Evolutionary conservation across 2,888 invertebrate species (phyloP).

Genomic region (Drosophila helvetica): DNA sequence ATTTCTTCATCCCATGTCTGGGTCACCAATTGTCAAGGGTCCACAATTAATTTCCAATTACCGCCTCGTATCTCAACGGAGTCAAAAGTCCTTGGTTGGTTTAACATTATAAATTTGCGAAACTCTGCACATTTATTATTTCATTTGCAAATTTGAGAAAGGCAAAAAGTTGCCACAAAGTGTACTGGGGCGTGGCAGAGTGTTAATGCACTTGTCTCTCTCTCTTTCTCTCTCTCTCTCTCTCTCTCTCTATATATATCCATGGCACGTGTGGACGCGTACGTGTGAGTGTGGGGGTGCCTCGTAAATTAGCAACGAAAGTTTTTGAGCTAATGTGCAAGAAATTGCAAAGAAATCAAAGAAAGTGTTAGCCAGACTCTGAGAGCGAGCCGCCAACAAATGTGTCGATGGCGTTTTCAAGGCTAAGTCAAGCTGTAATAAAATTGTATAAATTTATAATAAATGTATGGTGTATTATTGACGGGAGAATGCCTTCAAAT

Average conservation of each 20-base stretch:
- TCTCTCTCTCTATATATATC: conserved; percentile 12
- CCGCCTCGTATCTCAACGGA: conserved; percentile 22
- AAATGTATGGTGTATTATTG: too few species aligned
- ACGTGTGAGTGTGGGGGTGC: conserved; percentile 25
- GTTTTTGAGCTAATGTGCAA: conserved; percentile 56
- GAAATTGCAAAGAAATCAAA: conserved; percentile 49
- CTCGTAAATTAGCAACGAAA: conserved; percentile 58
- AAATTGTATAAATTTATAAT: not conserved
- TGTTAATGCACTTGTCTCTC: conserved; percentile 55
- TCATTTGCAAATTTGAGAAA: conserved; percentile 42
- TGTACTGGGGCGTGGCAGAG: conserved; percentile 11
- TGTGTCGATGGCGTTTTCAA: not conserved
- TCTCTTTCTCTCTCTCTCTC: conserved; percentile 26
- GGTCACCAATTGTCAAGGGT: conserved; percentile 15
- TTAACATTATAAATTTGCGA: conserved; percentile 41
- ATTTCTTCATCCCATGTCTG: not conserved
- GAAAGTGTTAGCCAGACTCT: conserved; percentile 10
- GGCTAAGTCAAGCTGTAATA: not conserved
- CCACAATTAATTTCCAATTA: conserved; percentile 41
- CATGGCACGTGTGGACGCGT: conserved; percentile 11
- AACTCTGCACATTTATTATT: conserved; percentile 50
- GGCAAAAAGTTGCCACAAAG: conserved; percentile 40
- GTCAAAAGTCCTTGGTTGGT: conserved; percentile 33
- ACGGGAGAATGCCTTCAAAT: too few species aligned
- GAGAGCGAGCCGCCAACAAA: conserved; percentile 26